Evolutionary conservation across 2,113 vertebrate species (phyloP).

Genomic region (Pluvialis apricaria): DNA sequence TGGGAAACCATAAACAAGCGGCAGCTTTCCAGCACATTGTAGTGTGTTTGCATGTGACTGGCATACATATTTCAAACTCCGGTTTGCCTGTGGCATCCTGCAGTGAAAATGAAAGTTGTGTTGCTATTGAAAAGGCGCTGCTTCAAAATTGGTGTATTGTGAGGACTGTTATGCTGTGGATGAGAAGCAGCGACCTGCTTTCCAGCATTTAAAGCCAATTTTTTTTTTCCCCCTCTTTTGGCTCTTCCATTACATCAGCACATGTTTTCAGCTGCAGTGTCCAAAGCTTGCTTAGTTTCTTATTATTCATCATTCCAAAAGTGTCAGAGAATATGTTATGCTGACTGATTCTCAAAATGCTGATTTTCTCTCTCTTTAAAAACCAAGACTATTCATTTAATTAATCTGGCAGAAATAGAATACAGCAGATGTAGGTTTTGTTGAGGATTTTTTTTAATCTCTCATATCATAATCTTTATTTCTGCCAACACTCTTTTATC

Average conservation of each 20-base stretch:
- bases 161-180: background rate
- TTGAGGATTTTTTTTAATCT: background rate
- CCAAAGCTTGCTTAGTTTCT: slow-evolving; percentile 22
- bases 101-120: slow-evolving; percentile 63
- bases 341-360: slow-evolving; percentile 33
- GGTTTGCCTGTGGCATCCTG: slow-evolving; percentile 59
- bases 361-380: slow-evolving; percentile 18
- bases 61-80: slow-evolving; percentile 64
- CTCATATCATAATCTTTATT: slow-evolving; percentile 9
- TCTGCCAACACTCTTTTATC: slow-evolving; percentile 30
- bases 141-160: slow-evolving; percentile 42
- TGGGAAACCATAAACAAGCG: slow-evolving; percentile 33
- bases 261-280: slow-evolving; percentile 21
- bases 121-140: slow-evolving; percentile 43
- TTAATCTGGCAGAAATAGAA: slow-evolving; percentile 49
- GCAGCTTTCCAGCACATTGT: slow-evolving; percentile 61
- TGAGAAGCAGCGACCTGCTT: slow-evolving; percentile 43
- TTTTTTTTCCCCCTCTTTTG: background rate
- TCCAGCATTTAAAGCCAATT: slow-evolving; percentile 13
- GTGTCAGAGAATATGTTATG: background rate
- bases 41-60: slow-evolving; percentile 58
- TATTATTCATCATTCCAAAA: slow-evolving; percentile 17
- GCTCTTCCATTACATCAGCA: background rate
- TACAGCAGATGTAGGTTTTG: slow-evolving; percentile 38
- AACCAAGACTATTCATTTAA: slow-evolving; percentile 1